Evolutionary conservation across 2,888 invertebrate species (phyloP).

Genomic region (Tipula unca): DNA sequence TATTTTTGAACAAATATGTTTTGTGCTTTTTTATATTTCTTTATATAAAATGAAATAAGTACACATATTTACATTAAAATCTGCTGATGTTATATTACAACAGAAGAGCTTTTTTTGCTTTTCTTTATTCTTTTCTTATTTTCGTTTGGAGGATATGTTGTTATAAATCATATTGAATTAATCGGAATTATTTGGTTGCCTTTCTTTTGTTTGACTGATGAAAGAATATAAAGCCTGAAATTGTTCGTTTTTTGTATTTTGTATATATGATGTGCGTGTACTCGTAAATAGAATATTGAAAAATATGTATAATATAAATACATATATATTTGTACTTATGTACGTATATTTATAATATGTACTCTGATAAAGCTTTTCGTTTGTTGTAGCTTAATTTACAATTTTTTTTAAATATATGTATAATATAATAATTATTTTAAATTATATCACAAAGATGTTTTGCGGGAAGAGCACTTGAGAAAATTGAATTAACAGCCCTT

Average conservation of each 20-base stretch:
- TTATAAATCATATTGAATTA: slow-evolving; percentile 3
- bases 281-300: background rate
- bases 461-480: background rate
- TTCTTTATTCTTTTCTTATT: background rate
- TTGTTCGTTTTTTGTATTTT: background rate
- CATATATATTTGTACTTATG: background rate
- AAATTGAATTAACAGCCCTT: background rate
- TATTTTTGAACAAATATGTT: background rate
- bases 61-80: background rate
- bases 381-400: background rate
- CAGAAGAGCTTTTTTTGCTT: background rate
- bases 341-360: too few species aligned
- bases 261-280: background rate
- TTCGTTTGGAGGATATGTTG: background rate
- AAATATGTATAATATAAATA: too few species aligned
- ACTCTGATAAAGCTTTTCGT: background rate
- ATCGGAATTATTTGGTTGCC: background rate
- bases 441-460: background rate
- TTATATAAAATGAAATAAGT: background rate
- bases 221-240: background rate
- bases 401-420: background rate
- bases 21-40: background rate
- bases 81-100: background rate
- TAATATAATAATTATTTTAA: background rate
- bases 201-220: background rate